These are phyloP conservation scores for Dasypolia templi DNA, from an alignment of 2,888 invertebrate species.

Conservation along the genomic window DNA sequence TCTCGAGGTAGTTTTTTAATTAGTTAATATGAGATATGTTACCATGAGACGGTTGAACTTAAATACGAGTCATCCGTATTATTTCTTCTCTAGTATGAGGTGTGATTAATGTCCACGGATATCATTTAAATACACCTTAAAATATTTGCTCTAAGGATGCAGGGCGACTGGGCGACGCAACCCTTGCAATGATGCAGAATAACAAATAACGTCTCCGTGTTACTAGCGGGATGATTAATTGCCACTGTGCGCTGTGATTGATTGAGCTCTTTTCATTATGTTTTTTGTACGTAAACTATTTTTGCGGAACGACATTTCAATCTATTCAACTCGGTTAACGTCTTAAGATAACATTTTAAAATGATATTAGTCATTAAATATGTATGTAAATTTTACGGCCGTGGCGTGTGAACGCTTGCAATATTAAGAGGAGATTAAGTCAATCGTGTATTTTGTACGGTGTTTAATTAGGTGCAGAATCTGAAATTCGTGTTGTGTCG, in stretches of 20 bases:
- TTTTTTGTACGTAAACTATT: conserved; percentile 70
- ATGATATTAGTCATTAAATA: conserved; percentile 82
- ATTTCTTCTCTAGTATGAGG: conserved; percentile 50
- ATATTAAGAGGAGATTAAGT: conserved; percentile 70
- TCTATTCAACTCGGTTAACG: conserved; percentile 76
- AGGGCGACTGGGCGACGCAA: conserved; percentile 66
- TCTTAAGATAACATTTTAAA: conserved; percentile 82
- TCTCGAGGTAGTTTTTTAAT: conserved; percentile 1
- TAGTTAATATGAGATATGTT: too few species aligned
- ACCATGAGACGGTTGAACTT: conserved; percentile 26
- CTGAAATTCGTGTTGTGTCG: conserved; percentile 74
- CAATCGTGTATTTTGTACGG: conserved; percentile 69
- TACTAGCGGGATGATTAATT: conserved; percentile 86
- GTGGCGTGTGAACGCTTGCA: conserved; percentile 79
- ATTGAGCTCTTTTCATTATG: conserved; percentile 78
- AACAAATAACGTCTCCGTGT: conserved; percentile 72
- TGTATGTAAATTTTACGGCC: conserved; percentile 73
- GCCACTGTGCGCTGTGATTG: conserved; percentile 81
- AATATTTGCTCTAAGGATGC: conserved; percentile 57
- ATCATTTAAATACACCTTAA: conserved; percentile 64
- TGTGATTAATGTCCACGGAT: conserved; percentile 72
- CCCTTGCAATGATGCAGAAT: conserved; percentile 77
- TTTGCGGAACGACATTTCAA: conserved; percentile 70
- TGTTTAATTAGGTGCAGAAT: conserved; percentile 86
- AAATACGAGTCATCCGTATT: conserved; percentile 26